These are phyloP conservation scores for Plebejus anna DNA, from an alignment of 2,888 invertebrate genomes.

Conservation along the genomic window DNA sequence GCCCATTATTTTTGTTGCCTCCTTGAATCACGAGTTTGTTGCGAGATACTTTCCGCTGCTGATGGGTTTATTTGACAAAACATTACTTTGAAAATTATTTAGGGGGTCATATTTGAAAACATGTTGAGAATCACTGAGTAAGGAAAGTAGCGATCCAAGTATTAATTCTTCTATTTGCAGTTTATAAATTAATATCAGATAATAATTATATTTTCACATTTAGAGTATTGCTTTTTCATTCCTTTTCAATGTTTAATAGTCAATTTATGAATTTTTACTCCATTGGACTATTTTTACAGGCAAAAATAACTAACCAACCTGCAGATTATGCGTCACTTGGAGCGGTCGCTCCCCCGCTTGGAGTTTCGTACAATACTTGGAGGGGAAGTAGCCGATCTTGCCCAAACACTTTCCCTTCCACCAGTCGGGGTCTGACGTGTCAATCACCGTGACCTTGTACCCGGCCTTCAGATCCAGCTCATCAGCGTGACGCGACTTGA, in stretches of 20 bases:
- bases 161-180: no score
- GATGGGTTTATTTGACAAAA: not conserved
- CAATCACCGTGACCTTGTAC: constrained; percentile 93
- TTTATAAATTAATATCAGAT: no score
- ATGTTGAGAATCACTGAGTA: not conserved
- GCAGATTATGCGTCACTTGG: constrained; percentile 85
- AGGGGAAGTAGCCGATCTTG: constrained; percentile 94
- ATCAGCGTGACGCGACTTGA: constrained; percentile 95
- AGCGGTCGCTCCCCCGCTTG: constrained; percentile 94
- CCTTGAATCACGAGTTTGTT: not conserved
- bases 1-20: not conserved
- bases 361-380: constrained; percentile 94
- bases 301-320: constrained; percentile 48
- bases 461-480: constrained; percentile 96
- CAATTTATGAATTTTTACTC: no score
- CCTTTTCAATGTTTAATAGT: no score
- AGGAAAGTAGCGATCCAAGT: not conserved
- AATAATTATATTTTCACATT: no score
- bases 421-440: constrained; percentile 97
- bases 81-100: not conserved
- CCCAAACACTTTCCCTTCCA: constrained; percentile 98
- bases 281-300: not conserved
- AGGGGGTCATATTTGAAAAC: not conserved
- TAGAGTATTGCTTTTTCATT: no score
- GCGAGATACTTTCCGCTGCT: not conserved